Conservation (phyloP, 2,888 invertebrate species). For the Chesias legatella region DNA sequence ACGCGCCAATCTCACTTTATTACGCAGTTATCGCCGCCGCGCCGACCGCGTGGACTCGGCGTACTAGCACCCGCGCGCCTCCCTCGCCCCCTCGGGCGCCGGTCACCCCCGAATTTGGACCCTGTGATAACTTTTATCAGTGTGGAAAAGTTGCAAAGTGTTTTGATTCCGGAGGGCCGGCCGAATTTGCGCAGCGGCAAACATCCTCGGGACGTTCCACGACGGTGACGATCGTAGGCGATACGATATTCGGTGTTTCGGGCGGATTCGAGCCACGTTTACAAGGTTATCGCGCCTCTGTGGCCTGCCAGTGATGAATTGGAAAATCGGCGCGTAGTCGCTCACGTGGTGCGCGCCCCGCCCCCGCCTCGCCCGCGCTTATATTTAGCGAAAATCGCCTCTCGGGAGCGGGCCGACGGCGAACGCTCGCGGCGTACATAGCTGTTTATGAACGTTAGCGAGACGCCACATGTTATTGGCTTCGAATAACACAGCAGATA, state of each 20-base stretch:
- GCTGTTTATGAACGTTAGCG: conserved; percentile 73
- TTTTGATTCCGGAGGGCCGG: conserved; percentile 51
- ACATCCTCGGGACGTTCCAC: conserved; percentile 47
- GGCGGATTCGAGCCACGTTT: conserved; percentile 68
- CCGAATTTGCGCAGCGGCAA: conserved; percentile 49
- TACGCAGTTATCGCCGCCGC: conserved; percentile 71
- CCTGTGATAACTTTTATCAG: conserved; percentile 68
- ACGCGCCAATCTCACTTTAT: conserved; percentile 58
- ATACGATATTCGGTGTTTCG: conserved; percentile 61
- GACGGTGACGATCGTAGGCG: conserved; percentile 53
- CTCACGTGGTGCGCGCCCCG: conserved; percentile 77
- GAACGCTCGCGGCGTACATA: conserved; percentile 57
- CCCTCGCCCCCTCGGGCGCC: conserved; percentile 25
- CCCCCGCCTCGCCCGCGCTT: conserved; percentile 71
- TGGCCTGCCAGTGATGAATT: conserved; percentile 77
- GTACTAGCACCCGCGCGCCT: conserved; percentile 39
- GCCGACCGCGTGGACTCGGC: conserved; percentile 70
- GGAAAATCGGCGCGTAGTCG: conserved; percentile 80
- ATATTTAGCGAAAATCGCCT: conserved; percentile 80
- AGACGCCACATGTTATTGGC: conserved; percentile 78
- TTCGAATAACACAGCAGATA: conserved; percentile 75
- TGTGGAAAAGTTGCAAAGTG: conserved; percentile 71
- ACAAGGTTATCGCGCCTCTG: conserved; percentile 79
- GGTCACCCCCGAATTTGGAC: conserved; percentile 28
- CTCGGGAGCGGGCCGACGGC: conserved; percentile 74